A percentile compares a stretch with the other conserved stretches of the same genome.
Evolutionary conservation across 2,113 vertebrate genomes (phyloP).

Genomic region (Oreochromis tanganicae): DNA sequence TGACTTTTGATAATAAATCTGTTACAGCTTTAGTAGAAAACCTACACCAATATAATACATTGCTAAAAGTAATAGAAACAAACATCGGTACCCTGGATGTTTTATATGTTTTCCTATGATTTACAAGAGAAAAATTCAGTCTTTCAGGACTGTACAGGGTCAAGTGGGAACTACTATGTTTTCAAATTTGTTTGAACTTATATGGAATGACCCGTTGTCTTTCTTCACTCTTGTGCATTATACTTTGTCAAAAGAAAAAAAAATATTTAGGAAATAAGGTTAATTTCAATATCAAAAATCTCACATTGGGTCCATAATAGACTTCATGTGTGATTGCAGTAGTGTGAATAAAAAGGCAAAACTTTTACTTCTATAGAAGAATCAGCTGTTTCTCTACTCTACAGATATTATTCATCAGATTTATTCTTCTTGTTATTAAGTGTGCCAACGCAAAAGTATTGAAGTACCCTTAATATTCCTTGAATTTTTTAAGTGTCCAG

Average conservation of each 20-base stretch:
- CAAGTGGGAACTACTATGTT: neutral
- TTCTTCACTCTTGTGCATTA: neutral
- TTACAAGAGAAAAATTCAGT: neutral
- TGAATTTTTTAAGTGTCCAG: neutral
- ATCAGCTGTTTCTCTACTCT: no score
- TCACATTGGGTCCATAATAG: neutral
- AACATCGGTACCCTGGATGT: neutral
- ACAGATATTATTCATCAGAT: no score
- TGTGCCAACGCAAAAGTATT: no score
- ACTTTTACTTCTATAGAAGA: neutral
- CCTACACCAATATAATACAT: neutral
- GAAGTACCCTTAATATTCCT: no score
- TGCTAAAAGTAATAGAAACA: neutral
- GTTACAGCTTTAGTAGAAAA: neutral
- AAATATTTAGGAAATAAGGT: neutral
- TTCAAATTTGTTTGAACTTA: neutral
- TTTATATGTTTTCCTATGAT: neutral
- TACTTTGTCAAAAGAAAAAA: neutral
- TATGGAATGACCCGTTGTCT: neutral
- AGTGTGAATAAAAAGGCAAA: neutral
- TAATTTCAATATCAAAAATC: neutral
- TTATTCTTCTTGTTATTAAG: no score
- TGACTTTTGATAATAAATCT: neutral
- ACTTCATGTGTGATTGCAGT: neutral
- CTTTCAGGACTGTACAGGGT: neutral